Base-by-base conservation (phyloP, 1,140 invertebrate species). In the Diachasmimorpha longicaudata region DNA sequence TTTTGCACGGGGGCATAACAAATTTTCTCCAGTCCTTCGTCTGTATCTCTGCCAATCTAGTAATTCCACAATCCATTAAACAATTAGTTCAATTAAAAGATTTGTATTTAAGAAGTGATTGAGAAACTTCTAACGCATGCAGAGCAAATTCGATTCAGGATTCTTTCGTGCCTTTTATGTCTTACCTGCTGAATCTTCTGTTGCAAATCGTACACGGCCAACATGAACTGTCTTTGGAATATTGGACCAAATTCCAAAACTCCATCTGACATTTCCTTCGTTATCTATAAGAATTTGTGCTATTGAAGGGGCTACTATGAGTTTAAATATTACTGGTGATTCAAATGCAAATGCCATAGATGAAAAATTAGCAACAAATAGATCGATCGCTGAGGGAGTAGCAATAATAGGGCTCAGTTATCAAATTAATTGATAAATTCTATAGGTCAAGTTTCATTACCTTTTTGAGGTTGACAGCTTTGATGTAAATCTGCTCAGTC, bases 401-500 rank as follows among this genome's bases (percentile, higher is more conserved):
- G 31, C 2, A 31, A 31, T 31, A 31, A 31, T 31, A 31, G 31
- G 6, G 31, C 2, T 31, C 2, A 31, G 2, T 31, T 31, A 31
- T 74, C 16, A 14, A 46, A 72, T 44, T 39, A 39, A 71, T 71
- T 68, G 52, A 14, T 14, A n/a, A 52, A 9, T 70, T 48, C n/a
- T 74, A 52, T 3, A 9, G 11, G 19, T 52, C n/a, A 6, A 16
- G 84, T 82, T 8, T 79, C 72, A 5, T 83, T 89, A 90, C 85
- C 75, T 85, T 81, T 76, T 83, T 69, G n/a, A 90, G 67, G 23
- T 78, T 79, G 0, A 87, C 80, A 0, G 91, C 81, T 78, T 90
- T 91, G 8, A 96, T 92, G 72, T 96, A 98, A 44, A 98, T 86
- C 88, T 98, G 96, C 83, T 97, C 93, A 6, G 93, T 94, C 74